Evolutionary conservation across 1,140 invertebrate species (phyloP).

Genomic region (Apis florea): DNA sequence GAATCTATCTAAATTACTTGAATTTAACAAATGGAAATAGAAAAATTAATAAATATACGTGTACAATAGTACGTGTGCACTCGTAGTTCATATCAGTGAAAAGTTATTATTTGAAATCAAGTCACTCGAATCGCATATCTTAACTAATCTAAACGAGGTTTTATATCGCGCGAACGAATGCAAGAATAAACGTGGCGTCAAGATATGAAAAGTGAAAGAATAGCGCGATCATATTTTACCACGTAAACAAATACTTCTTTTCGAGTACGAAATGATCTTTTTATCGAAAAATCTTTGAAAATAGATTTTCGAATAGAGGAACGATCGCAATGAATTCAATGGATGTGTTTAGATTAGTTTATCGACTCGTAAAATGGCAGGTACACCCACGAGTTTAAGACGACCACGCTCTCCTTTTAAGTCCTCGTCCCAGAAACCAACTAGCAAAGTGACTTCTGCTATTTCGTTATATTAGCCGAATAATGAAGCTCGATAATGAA

Average conservation of each 20-base stretch:
- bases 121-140: too few relatives aligned
- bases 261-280: background rate
- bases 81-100: too few relatives aligned
- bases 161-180: background rate
- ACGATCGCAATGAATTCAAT: background rate
- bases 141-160: too few relatives aligned
- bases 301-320: background rate
- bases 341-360: background rate
- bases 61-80: too few relatives aligned
- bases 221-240: background rate
- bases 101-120: too few relatives aligned
- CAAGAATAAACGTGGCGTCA: background rate
- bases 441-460: background rate
- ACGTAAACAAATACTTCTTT: background rate
- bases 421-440: conserved; percentile 20
- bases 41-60: too few relatives aligned
- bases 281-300: background rate
- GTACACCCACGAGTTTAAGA: conserved; percentile 24
- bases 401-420: conserved; percentile 31
- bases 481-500: conserved; percentile 11
- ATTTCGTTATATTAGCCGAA: conserved; percentile 13
- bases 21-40: too few relatives aligned
- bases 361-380: conserved; percentile 13
- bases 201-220: background rate
- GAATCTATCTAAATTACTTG: too few relatives aligned